Evolutionary conservation across 2,888 invertebrate genomes (phyloP).

Genomic region (Cancer borealis): DNA sequence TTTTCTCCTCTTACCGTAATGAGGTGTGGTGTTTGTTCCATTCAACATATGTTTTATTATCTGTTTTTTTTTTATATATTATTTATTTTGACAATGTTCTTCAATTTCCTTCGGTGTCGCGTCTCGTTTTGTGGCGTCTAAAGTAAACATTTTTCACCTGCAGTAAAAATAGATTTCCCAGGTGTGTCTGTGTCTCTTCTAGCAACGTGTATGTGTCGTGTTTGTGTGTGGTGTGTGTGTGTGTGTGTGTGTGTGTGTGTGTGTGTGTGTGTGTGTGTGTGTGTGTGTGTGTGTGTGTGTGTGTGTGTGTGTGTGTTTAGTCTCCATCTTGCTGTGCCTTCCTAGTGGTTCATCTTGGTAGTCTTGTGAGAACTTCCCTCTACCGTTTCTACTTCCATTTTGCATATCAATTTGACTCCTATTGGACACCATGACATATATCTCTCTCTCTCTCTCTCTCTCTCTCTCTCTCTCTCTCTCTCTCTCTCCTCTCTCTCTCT

Average conservation of each 20-base stretch:
- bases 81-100: background rate
- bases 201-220: background rate
- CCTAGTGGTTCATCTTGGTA: background rate
- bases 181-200: background rate
- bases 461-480: background rate
- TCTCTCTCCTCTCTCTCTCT: background rate
- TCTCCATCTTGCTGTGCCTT: background rate
- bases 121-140: background rate
- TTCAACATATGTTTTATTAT: background rate
- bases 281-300: background rate
- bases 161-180: background rate
- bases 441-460: background rate
- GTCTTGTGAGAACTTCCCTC: background rate
- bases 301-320: background rate
- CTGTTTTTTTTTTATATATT: background rate
- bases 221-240: background rate
- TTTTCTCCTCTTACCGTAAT: background rate
- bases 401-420: background rate
- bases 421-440: background rate
- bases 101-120: background rate
- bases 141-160: background rate
- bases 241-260: background rate
- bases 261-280: constrained; percentile 9
- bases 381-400: constrained; percentile 5
- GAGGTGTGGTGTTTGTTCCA: background rate